Percentiles rank a stretch among this genome's conserved stretches.
phyloP scores from a whole-genome alignment of 2,797 vertebrate species.

The Rhincodon typus region DNA sequence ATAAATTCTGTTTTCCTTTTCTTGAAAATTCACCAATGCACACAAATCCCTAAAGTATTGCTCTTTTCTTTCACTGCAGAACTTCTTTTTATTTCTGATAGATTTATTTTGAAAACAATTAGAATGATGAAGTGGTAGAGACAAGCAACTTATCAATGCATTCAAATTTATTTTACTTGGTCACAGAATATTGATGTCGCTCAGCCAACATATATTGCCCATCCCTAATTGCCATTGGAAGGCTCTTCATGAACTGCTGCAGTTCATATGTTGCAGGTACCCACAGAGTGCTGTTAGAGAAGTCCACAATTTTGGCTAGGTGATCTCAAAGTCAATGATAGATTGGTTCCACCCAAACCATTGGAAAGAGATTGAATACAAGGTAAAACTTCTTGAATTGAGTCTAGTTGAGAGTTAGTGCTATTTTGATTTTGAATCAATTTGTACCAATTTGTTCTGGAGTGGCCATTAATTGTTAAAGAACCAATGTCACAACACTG shows the following conservation, averaged over 20 bases:
- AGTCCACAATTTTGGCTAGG: no score
- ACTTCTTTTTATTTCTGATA: not conserved
- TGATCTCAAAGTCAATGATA: not conserved
- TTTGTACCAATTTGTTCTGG: not conserved
- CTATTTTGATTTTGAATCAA: not conserved
- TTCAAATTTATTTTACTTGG: not conserved
- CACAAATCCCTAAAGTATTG: not conserved
- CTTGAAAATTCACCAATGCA: not conserved
- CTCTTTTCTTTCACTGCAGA: not conserved
- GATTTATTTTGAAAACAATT: not conserved
- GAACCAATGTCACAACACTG: no score
- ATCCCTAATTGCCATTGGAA: no score
- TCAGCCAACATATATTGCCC: no score
- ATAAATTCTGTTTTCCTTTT: not conserved
- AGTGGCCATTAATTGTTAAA: not conserved
- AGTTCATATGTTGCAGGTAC: no score
- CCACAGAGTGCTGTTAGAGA: no score
- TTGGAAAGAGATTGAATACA: not conserved
- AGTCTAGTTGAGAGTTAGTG: not conserved
- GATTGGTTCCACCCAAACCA: not conserved
- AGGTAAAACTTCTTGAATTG: not conserved
- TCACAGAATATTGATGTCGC: no score
- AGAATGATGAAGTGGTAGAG: not conserved
- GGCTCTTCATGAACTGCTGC: no score
- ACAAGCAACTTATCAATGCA: not conserved